Conservation (phyloP, 2,113 vertebrate species). For the Neogale vison region DNA sequence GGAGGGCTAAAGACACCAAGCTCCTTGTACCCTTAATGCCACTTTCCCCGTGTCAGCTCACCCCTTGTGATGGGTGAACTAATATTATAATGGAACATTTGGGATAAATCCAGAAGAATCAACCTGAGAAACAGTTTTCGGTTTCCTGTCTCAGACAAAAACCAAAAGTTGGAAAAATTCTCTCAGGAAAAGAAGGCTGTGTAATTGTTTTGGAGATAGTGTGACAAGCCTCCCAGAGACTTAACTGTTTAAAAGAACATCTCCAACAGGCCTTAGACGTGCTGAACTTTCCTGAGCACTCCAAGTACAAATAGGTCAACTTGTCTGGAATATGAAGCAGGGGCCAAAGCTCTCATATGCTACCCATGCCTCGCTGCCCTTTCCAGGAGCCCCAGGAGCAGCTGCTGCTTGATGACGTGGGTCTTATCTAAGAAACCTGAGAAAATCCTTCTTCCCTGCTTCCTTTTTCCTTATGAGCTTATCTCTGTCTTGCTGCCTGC, state of each 20-base stretch:
- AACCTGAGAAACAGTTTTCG: neutral
- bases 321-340: neutral
- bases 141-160: conserved; percentile 23
- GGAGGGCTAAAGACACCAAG: neutral
- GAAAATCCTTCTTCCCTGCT: accelerated
- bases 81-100: conserved; percentile 1
- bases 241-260: neutral
- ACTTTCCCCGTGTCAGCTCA: neutral
- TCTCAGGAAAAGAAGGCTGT: neutral
- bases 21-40: neutral
- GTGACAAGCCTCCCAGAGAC: neutral
- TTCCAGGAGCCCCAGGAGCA: neutral
- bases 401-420: neutral
- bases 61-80: neutral
- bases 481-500: conserved; percentile 41
- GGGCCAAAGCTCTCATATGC: neutral
- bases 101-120: neutral
- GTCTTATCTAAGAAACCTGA: conserved; percentile 5
- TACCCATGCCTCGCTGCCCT: neutral
- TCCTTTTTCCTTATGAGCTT: neutral
- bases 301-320: neutral
- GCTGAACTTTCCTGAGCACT: neutral
- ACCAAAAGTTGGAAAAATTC: neutral
- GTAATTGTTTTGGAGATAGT: neutral
- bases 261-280: neutral